Percentiles rank a stretch among this genome's conserved stretches.
Conservation (phyloP, 2,888 invertebrate genomes). For the Clanis bilineata region DNA sequence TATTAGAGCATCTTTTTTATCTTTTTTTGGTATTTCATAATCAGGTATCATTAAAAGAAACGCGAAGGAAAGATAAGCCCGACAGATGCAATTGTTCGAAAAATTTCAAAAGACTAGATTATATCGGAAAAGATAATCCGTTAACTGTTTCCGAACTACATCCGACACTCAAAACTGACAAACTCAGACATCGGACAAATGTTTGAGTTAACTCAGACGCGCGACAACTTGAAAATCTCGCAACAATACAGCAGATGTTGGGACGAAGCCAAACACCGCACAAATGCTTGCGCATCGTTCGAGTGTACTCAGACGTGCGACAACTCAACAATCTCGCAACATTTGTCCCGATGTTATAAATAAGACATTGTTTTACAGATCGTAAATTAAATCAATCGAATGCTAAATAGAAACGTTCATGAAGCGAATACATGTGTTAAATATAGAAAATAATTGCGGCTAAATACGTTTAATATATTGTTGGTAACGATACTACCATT, state of each 20-base stretch:
- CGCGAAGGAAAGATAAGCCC: slow-evolving; percentile 20
- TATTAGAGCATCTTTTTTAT: slow-evolving; percentile 5
- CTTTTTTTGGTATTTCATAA: slow-evolving; percentile 10
- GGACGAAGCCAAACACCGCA: no score
- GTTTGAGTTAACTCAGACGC: not conserved
- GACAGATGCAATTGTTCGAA: slow-evolving; percentile 37
- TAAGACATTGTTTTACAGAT: not conserved
- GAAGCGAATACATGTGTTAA: slow-evolving; percentile 1
- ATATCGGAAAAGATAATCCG: slow-evolving; percentile 51
- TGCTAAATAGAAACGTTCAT: not conserved
- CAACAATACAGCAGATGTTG: not conserved
- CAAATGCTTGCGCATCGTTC: not conserved
- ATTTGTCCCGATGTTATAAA: not conserved
- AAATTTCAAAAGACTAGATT: slow-evolving; percentile 69
- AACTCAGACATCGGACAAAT: not conserved
- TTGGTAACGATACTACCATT: not conserved
- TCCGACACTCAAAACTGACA: not conserved
- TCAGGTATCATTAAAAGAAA: slow-evolving; percentile 18
- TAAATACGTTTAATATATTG: not conserved
- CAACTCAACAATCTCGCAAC: not conserved
- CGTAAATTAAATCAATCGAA: not conserved
- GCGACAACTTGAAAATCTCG: not conserved
- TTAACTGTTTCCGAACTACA: slow-evolving; percentile 20
- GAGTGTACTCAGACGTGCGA: not conserved
- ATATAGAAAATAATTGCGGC: not conserved